Conservation (phyloP, 2,797 vertebrate species). For the Poeciliopsis paucimaculata region DNA sequence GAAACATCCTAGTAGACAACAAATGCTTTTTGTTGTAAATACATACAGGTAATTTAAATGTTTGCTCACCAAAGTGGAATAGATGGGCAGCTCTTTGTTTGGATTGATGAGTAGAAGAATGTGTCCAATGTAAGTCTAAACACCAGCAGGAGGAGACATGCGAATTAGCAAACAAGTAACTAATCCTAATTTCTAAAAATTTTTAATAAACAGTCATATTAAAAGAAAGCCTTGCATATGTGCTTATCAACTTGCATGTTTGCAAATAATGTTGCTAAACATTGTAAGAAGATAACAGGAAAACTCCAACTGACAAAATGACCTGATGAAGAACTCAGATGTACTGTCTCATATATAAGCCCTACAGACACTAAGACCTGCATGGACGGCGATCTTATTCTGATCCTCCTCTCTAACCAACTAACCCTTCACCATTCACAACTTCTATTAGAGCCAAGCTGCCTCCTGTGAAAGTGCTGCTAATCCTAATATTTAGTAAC, state of each 20-base stretch:
- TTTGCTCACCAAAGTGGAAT: conserved; percentile 89
- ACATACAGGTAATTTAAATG: neutral
- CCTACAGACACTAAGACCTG: conserved; percentile 34
- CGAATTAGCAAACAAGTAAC: neutral
- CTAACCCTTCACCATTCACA: conserved; percentile 38
- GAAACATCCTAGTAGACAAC: neutral
- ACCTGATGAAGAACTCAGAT: conserved; percentile 10
- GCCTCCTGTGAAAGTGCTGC: conserved; percentile 29
- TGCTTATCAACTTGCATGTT: neutral
- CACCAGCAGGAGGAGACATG: conserved; percentile 15
- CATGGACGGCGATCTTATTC: conserved; percentile 36
- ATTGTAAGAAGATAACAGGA: neutral
- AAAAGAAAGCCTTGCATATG: neutral
- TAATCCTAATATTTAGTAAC: conserved; percentile 47
- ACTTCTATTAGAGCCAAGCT: conserved; percentile 40
- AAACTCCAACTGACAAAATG: neutral
- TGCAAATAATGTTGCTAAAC: neutral
- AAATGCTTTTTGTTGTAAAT: neutral
- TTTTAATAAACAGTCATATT: neutral
- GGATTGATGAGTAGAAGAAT: conserved; percentile 95
- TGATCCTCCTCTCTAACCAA: conserved; percentile 46
- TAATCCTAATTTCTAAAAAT: neutral
- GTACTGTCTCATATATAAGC: conserved; percentile 14
- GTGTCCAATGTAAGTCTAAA: conserved; percentile 94
- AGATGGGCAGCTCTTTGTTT: conserved; percentile 95